These are phyloP conservation scores for Ursus arctos DNA, from an alignment of 2,113 vertebrate species.

Conservation along the genomic window DNA sequence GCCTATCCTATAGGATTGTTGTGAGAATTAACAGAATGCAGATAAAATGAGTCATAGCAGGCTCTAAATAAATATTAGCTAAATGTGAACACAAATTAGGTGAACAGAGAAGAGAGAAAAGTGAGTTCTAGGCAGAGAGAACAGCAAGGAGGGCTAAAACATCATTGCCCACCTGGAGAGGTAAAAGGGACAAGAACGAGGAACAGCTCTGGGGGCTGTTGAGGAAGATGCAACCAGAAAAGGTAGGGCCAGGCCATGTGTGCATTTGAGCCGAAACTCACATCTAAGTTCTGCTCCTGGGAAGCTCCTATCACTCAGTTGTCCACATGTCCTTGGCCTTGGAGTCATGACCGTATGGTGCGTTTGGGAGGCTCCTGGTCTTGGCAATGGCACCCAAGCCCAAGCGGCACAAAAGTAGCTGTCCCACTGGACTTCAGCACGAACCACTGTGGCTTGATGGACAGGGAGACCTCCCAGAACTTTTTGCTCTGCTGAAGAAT, in stretches of 20 bases:
- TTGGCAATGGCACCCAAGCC: background rate
- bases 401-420: background rate
- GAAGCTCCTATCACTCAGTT: background rate
- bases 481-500: background rate
- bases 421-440: background rate
- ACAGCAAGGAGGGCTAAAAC: background rate
- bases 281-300: background rate
- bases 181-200: background rate
- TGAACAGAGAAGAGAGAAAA: background rate
- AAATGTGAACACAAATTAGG: background rate
- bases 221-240: background rate
- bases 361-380: background rate
- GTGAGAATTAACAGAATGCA: background rate
- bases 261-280: background rate
- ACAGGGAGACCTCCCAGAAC: background rate
- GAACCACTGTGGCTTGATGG: background rate
- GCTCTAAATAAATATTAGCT: background rate
- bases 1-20: background rate
- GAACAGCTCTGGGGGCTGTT: background rate
- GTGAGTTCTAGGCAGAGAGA: background rate
- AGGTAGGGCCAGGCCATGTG: background rate
- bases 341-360: background rate
- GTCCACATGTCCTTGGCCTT: background rate
- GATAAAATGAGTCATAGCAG: background rate
- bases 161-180: background rate